These are phyloP conservation scores for Ormia ochracea DNA, from an alignment of 2,888 invertebrate species.

Conservation along the genomic window DNA sequence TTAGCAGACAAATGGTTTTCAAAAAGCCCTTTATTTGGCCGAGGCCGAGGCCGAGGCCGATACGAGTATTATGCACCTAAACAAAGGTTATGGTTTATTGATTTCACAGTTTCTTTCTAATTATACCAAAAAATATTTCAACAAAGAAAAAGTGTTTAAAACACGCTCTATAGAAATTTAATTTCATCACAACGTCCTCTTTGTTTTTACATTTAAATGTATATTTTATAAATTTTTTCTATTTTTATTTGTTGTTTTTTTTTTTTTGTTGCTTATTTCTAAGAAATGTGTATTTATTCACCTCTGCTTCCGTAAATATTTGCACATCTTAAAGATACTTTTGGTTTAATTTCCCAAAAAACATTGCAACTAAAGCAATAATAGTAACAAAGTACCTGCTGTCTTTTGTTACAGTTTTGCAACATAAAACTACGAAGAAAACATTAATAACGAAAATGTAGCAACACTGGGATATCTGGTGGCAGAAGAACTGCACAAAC, in stretches of 20 bases:
- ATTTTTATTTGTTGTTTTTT: background rate
- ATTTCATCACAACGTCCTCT: too few relatives aligned
- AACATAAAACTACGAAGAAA: background rate
- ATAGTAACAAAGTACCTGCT: constrained; percentile 43
- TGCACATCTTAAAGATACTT: constrained; percentile 60
- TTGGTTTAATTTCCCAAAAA: constrained; percentile 51
- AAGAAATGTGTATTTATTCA: constrained; percentile 28
- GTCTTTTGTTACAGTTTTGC: constrained; percentile 47
- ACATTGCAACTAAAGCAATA: background rate
- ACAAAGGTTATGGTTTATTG: too few relatives aligned
- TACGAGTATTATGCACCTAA: too few relatives aligned
- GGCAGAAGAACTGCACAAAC: constrained; percentile 7
- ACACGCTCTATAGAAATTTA: too few relatives aligned
- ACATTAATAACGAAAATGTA: constrained; percentile 9
- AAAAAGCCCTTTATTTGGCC: too few relatives aligned
- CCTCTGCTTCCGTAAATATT: constrained; percentile 40
- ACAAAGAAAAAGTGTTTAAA: too few relatives aligned
- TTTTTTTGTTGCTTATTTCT: background rate
- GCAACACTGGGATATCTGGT: constrained; percentile 13
- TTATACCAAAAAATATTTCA: too few relatives aligned
- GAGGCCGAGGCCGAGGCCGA: too few relatives aligned
- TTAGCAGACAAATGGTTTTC: too few relatives aligned
- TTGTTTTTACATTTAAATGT: too few relatives aligned
- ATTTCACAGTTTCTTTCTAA: too few relatives aligned
- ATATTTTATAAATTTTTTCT: too few relatives aligned